Base-by-base conservation (phyloP, 2,888 invertebrate genomes). In the Chrysotoxum bicinctum region DNA sequence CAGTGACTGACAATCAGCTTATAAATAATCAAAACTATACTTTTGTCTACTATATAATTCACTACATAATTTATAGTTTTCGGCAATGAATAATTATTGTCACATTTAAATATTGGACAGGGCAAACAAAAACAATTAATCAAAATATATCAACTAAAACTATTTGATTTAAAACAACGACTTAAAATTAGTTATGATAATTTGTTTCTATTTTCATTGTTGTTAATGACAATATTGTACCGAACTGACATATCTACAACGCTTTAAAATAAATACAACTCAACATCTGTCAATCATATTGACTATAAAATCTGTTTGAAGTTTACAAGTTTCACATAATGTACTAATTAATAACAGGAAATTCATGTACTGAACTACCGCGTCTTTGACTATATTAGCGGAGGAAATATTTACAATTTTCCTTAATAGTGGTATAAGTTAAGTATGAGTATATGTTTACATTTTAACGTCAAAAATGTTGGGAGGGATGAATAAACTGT, bases 311-410 rank as follows among this genome's bases (percentile, higher is more conserved):
- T 19, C 35, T 35, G 26, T 16, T 5, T 26, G 0, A 43, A 43
- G 14, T 37, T 21, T 58, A 21, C 14, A 21, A 35, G 58, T 19
- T 40, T 26, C 1, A 19, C 26, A 26, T 9, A 60, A 21, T 4
- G n/a, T 32, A 19, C 50, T 26, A 50, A 58, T 58, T 37, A 21
- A 58, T 37, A 37, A 58, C 56, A 58, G 14, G 56, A 58, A 14
- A 35, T n/a, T n/a, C 12, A 14, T 0, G 21, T 14, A 23, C 12
- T 10, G 1, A 23, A 8, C 23, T 50, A 50, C 23, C 50, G 14
- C 26, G 7, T n/a, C 23, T 8, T 23, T 50, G 50, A n/a, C 14
- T 50, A n/a, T n/a, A 8, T 14, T 8, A 23, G 23, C 14, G 23
- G 23, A 50, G 23, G 50, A 50, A 23, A 50, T n/a, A 23, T 26